phyloP scores from a whole-genome alignment of 2,888 invertebrate genomes.

The Eretmocerus hayati region DNA sequence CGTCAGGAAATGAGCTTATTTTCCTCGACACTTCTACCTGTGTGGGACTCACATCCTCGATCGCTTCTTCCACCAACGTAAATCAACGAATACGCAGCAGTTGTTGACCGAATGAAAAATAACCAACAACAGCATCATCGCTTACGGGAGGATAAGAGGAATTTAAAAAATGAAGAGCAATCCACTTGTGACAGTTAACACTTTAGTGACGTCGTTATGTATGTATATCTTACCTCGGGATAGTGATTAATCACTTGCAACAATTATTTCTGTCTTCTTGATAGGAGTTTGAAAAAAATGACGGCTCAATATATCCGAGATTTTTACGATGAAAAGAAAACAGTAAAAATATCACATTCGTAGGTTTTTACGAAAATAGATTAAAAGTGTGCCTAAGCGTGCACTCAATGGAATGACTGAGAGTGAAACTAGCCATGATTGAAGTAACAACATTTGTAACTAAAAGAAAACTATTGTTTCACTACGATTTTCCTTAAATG shows the following conservation, averaged over 20 bases:
- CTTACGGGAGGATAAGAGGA: slow-evolving; percentile 16
- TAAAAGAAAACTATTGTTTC: slow-evolving; percentile 8
- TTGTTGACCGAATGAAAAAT: slow-evolving; percentile 8
- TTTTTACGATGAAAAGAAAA: slow-evolving; percentile 10
- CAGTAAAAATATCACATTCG: slow-evolving; percentile 2
- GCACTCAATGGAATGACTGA: neutral
- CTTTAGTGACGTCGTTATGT: slow-evolving; percentile 9
- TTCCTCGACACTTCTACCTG: too few relatives aligned
- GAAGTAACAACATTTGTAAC: slow-evolving; percentile 8
- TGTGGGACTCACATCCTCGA: too few relatives aligned
- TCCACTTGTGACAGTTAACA: slow-evolving; percentile 13
- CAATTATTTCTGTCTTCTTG: slow-evolving; percentile 12
- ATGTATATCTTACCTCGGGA: slow-evolving; percentile 9
- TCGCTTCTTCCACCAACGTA: too few relatives aligned
- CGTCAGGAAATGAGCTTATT: too few relatives aligned
- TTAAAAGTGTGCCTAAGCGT: neutral
- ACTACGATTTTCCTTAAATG: too few relatives aligned
- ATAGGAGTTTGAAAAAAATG: slow-evolving; percentile 11
- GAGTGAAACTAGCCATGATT: too few relatives aligned
- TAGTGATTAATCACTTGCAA: slow-evolving; percentile 11
- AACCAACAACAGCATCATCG: slow-evolving; percentile 7
- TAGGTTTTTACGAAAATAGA: slow-evolving; percentile 9
- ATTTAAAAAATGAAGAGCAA: slow-evolving; percentile 6
- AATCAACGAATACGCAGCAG: neutral
- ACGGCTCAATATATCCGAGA: slow-evolving; percentile 14